phyloP scores from a whole-genome alignment of 2,888 invertebrate species.

The Drosophila cognata region DNA sequence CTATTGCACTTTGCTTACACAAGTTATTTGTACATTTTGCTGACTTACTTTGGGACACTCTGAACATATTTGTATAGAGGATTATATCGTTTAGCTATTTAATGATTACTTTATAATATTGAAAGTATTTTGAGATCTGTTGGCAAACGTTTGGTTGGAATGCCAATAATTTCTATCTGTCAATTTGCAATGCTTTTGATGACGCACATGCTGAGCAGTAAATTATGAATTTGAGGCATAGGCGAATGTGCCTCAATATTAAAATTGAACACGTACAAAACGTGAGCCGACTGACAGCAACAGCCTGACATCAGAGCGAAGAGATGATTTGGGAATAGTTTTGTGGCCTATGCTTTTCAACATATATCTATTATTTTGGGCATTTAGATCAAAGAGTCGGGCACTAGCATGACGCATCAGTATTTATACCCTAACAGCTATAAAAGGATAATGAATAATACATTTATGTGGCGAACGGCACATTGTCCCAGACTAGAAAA shows the following conservation, averaged over 20 bases:
- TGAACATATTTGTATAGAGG: background rate
- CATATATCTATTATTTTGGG: slow-evolving; percentile 17
- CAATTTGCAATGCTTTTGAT: slow-evolving; percentile 42
- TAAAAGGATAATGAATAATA: background rate
- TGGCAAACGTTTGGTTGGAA: slow-evolving; percentile 9
- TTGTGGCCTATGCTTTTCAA: slow-evolving; percentile 11
- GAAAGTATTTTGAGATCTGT: slow-evolving; percentile 25
- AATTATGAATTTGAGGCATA: slow-evolving; percentile 47
- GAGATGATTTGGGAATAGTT: slow-evolving; percentile 38
- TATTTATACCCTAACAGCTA: background rate
- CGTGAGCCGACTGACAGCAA: slow-evolving; percentile 44
- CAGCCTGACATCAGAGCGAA: slow-evolving; percentile 12
- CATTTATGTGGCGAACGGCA: background rate
- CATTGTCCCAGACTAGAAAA: background rate
- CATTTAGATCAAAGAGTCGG: background rate
- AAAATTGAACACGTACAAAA: slow-evolving; percentile 67
- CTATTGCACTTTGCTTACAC: background rate
- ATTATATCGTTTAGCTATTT: background rate
- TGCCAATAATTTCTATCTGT: slow-evolving; percentile 56
- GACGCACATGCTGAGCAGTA: slow-evolving; percentile 31
- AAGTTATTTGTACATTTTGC: background rate
- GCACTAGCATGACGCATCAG: background rate
- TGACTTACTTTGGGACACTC: background rate
- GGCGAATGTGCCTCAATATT: slow-evolving; percentile 53
- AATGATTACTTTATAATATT: slow-evolving; percentile 20